A percentile compares a stretch with the other conserved stretches of the same genome.
These are phyloP conservation scores for Notodromas monacha DNA, from an alignment of 2,888 invertebrate species.

Conservation along the genomic window DNA sequence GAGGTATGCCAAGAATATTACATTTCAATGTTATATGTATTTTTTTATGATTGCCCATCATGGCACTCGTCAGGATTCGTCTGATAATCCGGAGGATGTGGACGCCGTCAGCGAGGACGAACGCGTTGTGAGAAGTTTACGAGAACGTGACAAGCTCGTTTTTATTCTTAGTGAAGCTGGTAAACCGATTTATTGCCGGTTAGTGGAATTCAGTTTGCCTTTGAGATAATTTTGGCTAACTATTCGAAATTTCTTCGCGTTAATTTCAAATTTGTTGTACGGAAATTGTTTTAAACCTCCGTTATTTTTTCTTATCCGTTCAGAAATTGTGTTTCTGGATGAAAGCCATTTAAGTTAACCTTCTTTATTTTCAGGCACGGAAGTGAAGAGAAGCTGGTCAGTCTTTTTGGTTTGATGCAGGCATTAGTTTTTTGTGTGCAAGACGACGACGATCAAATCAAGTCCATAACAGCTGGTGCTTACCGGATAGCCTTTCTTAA, in stretches of 20 bases:
- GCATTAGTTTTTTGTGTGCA: constrained; percentile 68
- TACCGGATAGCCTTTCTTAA: constrained; percentile 67
- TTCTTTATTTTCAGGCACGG: constrained; percentile 30
- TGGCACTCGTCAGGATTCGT: too few relatives aligned
- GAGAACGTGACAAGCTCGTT: constrained; percentile 60
- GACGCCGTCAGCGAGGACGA: too few relatives aligned
- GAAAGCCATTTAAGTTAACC: too few relatives aligned
- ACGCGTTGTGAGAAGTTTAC: too few relatives aligned
- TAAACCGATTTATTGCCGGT: constrained; percentile 80
- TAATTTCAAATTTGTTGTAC: too few relatives aligned
- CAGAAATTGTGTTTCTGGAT: background rate
- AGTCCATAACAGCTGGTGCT: constrained; percentile 48
- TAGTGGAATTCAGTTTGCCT: constrained; percentile 12
- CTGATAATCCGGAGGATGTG: too few relatives aligned
- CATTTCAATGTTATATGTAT: too few relatives aligned
- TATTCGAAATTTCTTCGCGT: too few relatives aligned
- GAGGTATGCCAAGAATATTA: too few relatives aligned
- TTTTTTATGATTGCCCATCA: too few relatives aligned
- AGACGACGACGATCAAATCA: constrained; percentile 37
- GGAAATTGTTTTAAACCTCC: too few relatives aligned
- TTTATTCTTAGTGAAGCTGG: constrained; percentile 83
- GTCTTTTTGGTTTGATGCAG: constrained; percentile 74
- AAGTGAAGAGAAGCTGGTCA: constrained; percentile 69
- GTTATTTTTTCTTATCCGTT: too few relatives aligned
- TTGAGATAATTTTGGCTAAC: constrained; percentile 7